Percentiles rank a stretch among this genome's conserved stretches.
Conservation (phyloP, 2,113 vertebrate genomes). For the Odocoileus hemionus region DNA sequence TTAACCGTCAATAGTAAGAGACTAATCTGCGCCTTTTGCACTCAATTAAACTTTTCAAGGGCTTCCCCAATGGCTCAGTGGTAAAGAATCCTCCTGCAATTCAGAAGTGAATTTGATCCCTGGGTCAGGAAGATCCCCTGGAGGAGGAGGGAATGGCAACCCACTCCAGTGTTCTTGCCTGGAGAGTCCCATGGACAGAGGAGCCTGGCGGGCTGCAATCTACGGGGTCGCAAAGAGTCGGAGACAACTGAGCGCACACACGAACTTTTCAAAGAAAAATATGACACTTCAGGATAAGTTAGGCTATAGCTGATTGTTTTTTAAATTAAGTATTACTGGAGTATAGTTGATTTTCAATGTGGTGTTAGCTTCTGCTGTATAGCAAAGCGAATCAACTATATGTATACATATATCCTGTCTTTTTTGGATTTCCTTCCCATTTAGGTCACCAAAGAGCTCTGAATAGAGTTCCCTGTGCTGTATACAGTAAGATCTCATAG, state of each 20-base stretch:
- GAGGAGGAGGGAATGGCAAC: background rate
- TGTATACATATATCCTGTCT: background rate
- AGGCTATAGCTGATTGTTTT: background rate
- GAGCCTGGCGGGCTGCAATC: background rate
- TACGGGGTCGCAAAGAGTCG: background rate
- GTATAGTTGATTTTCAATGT: background rate
- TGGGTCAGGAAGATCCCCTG: background rate
- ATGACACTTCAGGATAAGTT: background rate
- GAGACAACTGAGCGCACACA: background rate
- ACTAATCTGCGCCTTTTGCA: fast-evolving
- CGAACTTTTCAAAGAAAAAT: background rate
- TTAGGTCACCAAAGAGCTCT: background rate
- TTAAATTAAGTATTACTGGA: background rate
- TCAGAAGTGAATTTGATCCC: background rate
- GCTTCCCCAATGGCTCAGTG: background rate
- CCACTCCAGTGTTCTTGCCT: background rate
- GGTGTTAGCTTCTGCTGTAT: background rate
- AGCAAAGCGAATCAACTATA: background rate
- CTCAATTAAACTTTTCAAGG: background rate
- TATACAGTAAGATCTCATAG: background rate
- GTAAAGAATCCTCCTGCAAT: background rate
- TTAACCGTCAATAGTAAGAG: background rate
- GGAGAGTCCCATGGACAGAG: background rate
- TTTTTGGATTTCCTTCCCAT: background rate
- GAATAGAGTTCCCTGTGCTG: background rate